Percentiles rank a stretch among this genome's conserved stretches.
phyloP scores from a whole-genome alignment of 2,888 invertebrate species.

The Drosophila rubida region DNA sequence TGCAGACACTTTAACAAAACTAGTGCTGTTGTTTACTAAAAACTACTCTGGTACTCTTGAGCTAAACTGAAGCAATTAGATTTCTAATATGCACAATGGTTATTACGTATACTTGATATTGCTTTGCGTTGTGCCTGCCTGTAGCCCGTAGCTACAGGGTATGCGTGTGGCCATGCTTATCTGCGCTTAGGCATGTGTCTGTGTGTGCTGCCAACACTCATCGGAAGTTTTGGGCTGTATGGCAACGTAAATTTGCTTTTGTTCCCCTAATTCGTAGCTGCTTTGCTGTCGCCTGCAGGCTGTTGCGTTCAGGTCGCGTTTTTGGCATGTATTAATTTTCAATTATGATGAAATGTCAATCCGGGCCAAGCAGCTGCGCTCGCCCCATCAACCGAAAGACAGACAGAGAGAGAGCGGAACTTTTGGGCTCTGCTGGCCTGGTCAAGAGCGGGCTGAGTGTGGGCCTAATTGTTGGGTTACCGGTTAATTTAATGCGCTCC shows the following conservation, averaged over 20 bases:
- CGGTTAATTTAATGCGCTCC: slow-evolving; percentile 9
- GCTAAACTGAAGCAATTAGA: no score
- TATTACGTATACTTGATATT: no score
- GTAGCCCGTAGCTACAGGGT: slow-evolving; percentile 3
- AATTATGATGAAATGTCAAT: slow-evolving; percentile 58
- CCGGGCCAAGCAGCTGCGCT: neutral
- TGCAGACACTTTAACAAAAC: no score
- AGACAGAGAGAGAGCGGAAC: neutral
- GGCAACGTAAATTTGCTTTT: slow-evolving; percentile 14
- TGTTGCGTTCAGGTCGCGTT: slow-evolving; percentile 29
- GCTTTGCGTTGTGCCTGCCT: no score
- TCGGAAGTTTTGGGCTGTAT: slow-evolving; percentile 16
- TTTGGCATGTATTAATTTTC: slow-evolving; percentile 62
- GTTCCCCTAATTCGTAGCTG: slow-evolving; percentile 14
- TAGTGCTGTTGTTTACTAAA: no score
- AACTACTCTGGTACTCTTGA: no score
- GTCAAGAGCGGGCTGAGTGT: slow-evolving; percentile 18
- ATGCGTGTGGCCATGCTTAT: neutral
- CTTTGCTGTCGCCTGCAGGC: slow-evolving; percentile 28
- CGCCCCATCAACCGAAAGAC: neutral
- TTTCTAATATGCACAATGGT: no score
- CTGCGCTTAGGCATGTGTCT: neutral
- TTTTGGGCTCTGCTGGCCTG: neutral
- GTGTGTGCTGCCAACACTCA: neutral
- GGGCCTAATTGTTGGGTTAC: slow-evolving; percentile 27